Base-by-base conservation (phyloP, 2,797 vertebrate genomes). In the Thamnophis elegans region DNA sequence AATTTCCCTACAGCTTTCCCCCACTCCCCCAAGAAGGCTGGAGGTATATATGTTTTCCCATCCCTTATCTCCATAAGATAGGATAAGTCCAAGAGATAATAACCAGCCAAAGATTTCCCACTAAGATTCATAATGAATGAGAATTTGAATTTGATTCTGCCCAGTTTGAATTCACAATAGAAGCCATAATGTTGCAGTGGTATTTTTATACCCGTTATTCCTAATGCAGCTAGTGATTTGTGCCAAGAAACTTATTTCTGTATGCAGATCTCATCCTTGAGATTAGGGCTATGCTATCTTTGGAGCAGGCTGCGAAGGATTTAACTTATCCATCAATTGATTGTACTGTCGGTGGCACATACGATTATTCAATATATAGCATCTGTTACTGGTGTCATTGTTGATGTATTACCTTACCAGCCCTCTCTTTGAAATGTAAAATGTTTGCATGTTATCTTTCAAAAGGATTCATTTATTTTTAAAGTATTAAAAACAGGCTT, bases 241-340 rank as follows among this genome's bases (percentile, higher is more conserved):
- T 82, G 42, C 22, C 53, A 47, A 53, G 22, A 62, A 36, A 14
- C 47, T 26, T 59, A 4, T 51, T 65, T 89, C 51, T n/a, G 42
- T 86, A 42, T 65, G 82, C 51, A 65, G 32, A 73, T 90, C 20
- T 90, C 65, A 59, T 60, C 68, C 20, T 88, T 59, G 26, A 53
- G 47, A 62, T 51, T 89, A n/a, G 62, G 53, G 55, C 25, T 51
- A 87, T 26, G 14, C 42, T 78, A 42, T 32, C 26, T 94, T 96
- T 96, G 95, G 92, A 95, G 90, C 94, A 94, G 96, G 89, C 95
- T 94, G 93, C 95, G 25, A 92, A 94, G 94, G 94, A 96, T 96
- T 97, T 93, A 94, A 89, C 92, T 95, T 92, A 95, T 96, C 92
- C 90, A 95, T 97, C 96, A 95, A 93, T 95, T 94, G 94, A 96